These are phyloP conservation scores for Mystacornis crossleyi DNA, from an alignment of 2,113 vertebrate species.

Conservation along the genomic window DNA sequence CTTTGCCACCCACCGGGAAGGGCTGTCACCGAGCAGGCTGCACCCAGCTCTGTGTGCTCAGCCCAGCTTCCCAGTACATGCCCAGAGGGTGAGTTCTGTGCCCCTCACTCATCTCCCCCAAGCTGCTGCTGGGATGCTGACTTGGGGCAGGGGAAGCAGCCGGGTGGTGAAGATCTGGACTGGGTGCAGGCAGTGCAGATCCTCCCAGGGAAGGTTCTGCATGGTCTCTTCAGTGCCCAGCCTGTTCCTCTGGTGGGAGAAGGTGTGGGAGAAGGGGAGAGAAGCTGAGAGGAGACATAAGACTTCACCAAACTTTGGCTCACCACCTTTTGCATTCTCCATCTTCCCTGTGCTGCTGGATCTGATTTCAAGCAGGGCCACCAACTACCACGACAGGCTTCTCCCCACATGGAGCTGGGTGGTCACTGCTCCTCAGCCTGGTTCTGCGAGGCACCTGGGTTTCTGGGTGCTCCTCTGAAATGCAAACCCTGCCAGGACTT, in stretches of 20 bases:
- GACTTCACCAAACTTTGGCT: neutral
- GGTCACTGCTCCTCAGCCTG: neutral
- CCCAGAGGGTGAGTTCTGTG: neutral
- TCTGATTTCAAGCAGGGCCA: neutral
- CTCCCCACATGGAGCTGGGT: neutral
- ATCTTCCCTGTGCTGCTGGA: neutral
- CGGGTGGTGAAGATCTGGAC: fast-evolving
- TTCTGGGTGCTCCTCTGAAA: neutral
- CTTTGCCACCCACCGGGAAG: neutral
- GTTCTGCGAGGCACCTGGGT: neutral
- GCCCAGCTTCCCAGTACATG: fast-evolving
- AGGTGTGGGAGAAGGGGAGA: neutral
- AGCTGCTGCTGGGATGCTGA: neutral
- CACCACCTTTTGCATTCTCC: neutral
- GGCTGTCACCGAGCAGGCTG: neutral
- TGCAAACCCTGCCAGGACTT: neutral
- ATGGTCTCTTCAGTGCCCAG: neutral
- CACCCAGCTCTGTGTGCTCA: neutral
- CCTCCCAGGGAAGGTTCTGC: neutral
- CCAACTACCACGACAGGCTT: neutral
- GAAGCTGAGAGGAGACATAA: neutral
- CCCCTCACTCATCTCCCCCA: neutral
- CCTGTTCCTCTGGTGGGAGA: neutral
- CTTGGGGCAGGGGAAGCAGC: neutral
- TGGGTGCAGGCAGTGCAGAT: neutral